Base-by-base conservation (phyloP, 1,140 invertebrate species). In the Neodiprion lecontei region DNA sequence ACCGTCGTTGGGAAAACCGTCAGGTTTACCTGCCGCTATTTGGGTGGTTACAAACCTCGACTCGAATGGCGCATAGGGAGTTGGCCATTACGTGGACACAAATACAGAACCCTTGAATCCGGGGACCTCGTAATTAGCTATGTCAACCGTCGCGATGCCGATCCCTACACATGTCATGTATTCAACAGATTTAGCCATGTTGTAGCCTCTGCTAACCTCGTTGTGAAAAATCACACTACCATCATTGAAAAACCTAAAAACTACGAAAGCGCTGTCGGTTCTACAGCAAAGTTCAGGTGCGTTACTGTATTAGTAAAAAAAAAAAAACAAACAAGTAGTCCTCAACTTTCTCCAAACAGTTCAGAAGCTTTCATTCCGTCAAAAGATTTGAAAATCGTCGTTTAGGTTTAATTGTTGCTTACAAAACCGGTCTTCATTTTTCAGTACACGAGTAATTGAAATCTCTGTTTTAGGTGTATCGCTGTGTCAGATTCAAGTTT, bases 41-140 rank as follows among this genome's bases (percentile, higher is more conserved):
- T 97, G 88, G 98, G 97, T 28, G 97, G 98, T 1, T 98, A 98
- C 1, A 96, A 95, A 83, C 97, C 98, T 0, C 90, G 93, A 75
- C 94, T 99, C n/a, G 96, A 96, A 83, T 99, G 98, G 98, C 91
- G 95, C 75, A 92, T 93, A 74, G 94, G 95, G 79, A 92, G 92
- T 21, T 90, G 92, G 80, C 95, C 95, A 86, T 86, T 97, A 68
- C 98, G 95, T 72, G 97, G 96, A 1, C 96, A 95, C 14, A 91
- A 94, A 48, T 97, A 93, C 87, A 91, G 89, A 72, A 91, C 93
- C 21, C 84, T 93, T 14, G 84, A 91, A 1, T 93, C 92, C 75
- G 97, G 98, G 23, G 96, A 98, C 88, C 89, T 99, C 68, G 90
- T 95, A 79, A 98, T 99, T 49, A 90, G 91, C 67, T 91, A 95